Evolutionary conservation across 2,113 vertebrate species (phyloP), one percentile per base, ranked within the genome.

Genomic region (Paramormyrops kingsleyae): DNA sequence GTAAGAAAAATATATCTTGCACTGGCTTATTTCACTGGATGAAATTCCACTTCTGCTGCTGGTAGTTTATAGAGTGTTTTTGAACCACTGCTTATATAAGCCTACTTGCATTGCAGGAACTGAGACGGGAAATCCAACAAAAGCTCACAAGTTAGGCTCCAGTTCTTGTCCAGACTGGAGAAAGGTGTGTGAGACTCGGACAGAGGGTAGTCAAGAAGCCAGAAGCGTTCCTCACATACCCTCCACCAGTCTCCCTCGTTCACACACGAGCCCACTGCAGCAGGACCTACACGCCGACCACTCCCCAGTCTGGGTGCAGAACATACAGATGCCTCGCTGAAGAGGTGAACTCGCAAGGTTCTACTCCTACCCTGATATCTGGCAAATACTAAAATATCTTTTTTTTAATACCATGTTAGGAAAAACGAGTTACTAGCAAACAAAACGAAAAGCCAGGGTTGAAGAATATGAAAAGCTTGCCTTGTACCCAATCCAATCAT

Each of bases 401-500:
- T 83, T 89, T 87, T 90, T 62, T 10, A n/a, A 59, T 89, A 89
- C 52, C 59, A 85, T 87, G 44, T 90, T 74, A 74, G 44, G 89
- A 9, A 87, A 90, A 90, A 70, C 35, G 6, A 77, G 85, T 87
- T 52, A 87, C 59, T 31, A 80, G 87, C 47, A 44, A 83, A 89
- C 13, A 83, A 52, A 89, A 77, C 42, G 27, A 86, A 53, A 56
- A 5, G 31, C 2, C 17, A 83, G 19, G 85, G n/a, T 42, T 42
- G 35, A 42, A 39, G 74, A 35, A 17, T 80, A 52, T 50, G 66
- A 47, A 52, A 35, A 53, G 44, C 19, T 47, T 4, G 44, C n/a
- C 74, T 90, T 89, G 87, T 66, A 74, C 77, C 80, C 50, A 53
- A 39, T 85, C 90, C 90, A 90, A 49, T 53, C 42, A 90, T 90